Percentiles rank a stretch among this genome's conserved stretches.
phyloP scores from a whole-genome alignment of 2,113 vertebrate genomes.

The Apodemus sylvaticus region DNA sequence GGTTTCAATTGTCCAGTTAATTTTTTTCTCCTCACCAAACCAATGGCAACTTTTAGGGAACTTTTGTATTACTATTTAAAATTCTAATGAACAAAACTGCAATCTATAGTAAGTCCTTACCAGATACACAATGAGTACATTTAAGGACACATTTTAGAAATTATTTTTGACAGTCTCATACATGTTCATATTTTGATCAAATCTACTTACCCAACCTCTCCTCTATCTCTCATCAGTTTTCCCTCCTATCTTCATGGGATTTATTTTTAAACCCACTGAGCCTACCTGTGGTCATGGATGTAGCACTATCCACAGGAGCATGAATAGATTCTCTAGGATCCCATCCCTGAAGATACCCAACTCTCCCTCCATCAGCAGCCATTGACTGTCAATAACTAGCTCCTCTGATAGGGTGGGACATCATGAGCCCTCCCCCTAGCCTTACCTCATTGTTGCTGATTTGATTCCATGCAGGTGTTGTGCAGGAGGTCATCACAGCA shows the following conservation, averaged over 20 bases:
- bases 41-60: not conserved
- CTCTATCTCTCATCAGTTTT: not conserved
- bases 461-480: not conserved
- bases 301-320: not conserved
- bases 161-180: not conserved
- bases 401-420: too few relatives aligned
- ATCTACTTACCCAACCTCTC: not conserved
- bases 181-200: not conserved
- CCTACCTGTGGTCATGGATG: not conserved
- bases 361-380: not conserved
- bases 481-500: not conserved
- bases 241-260: not conserved
- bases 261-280: not conserved
- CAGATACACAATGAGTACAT: not conserved
- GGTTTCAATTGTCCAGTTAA: conserved; percentile 39
- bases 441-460: too few relatives aligned
- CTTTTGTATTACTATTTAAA: not conserved
- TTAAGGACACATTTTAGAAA: not conserved
- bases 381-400: not conserved
- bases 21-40: not conserved
- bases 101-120: not conserved
- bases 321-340: not conserved
- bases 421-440: accelerated
- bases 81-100: not conserved
- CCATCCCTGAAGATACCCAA: too few relatives aligned